Evolutionary conservation across 2,797 vertebrate genomes (phyloP), one percentile per base, ranked within the genome.

Genomic region (Semaprochilodus insignis): DNA sequence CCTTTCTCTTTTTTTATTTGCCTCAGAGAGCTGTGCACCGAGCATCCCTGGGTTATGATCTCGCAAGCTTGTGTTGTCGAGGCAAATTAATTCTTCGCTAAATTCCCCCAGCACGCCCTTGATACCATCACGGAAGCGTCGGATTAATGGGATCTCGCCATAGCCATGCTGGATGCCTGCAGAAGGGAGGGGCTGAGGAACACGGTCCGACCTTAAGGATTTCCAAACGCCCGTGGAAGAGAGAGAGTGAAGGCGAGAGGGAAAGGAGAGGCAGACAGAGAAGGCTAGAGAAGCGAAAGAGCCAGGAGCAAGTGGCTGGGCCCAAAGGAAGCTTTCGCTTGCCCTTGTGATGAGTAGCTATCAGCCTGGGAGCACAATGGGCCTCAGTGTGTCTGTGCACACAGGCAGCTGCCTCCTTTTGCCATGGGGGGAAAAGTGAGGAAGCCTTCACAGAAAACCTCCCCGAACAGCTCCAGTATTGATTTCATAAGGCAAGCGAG

Each of bases 41-140:
- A 66, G 93, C 88, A 93, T 93, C 91, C 90, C 90, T 91, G 88
- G 91, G 93, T 93, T 94, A 91, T 89, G 94, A 93, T 93, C 90
- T 95, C 92, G 60, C 92, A 91, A 89, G 88, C 88, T 88, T 15
- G 17, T 91, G 89, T 94, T 94, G 90, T 94, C 91, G 94, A 90
- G 90, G 94, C 88, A 94, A 95, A 95, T 95, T 94, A 94, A 94
- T 95, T 94, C 93, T 91, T 93, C 83, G 44, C 91, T 90, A 92
- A 93, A 94, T 91, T 85, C 86, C 89, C 88, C 89, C 89, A 91
- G 92, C 91, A 90, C 88, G 90, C 92, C 87, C 82, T 79, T 66
- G 89, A 94, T 94, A 94, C 86, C 87, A 92, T 93, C 92, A 90
- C 91, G 89, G 90, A 95, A 94, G 93, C 91, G 85, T 84, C 91